Conservation (phyloP, 2,888 invertebrate species). For the Macaria notata region DNA sequence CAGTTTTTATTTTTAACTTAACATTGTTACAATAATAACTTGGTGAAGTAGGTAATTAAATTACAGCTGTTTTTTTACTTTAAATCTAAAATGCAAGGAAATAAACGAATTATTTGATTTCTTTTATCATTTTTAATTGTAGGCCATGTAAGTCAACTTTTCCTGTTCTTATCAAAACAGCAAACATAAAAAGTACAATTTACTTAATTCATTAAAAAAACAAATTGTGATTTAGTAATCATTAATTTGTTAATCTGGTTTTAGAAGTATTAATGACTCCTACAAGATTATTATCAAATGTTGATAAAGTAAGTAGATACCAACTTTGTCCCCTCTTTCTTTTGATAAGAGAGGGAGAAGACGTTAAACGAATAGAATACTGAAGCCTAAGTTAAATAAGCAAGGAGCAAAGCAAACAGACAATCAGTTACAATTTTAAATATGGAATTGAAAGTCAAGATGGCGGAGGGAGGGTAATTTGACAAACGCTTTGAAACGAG, state of each 20-base stretch:
- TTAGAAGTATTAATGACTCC: too few relatives aligned
- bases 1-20: not conserved
- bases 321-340: conserved; percentile 11
- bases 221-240: too few relatives aligned
- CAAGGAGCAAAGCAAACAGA: conserved; percentile 77
- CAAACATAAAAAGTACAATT: too few relatives aligned
- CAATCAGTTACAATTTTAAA: conserved; percentile 77
- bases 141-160: too few relatives aligned
- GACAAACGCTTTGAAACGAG: conserved; percentile 38
- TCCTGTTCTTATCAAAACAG: too few relatives aligned
- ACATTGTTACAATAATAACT: conserved; percentile 18
- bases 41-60: conserved; percentile 20
- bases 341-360: conserved; percentile 14
- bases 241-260: too few relatives aligned
- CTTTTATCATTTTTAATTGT: too few relatives aligned
- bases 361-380: conserved; percentile 17
- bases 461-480: conserved; percentile 33
- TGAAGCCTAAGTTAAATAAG: conserved; percentile 60
- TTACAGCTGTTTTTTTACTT: not conserved
- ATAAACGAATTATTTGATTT: too few relatives aligned
- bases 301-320: conserved; percentile 23
- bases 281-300: conserved; percentile 17
- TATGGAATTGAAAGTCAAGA: conserved; percentile 52
- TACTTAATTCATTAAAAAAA: too few relatives aligned
- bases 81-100: too few relatives aligned